Evolutionary conservation across 2,797 vertebrate species (phyloP).

Genomic region (Varecia variegata): DNA sequence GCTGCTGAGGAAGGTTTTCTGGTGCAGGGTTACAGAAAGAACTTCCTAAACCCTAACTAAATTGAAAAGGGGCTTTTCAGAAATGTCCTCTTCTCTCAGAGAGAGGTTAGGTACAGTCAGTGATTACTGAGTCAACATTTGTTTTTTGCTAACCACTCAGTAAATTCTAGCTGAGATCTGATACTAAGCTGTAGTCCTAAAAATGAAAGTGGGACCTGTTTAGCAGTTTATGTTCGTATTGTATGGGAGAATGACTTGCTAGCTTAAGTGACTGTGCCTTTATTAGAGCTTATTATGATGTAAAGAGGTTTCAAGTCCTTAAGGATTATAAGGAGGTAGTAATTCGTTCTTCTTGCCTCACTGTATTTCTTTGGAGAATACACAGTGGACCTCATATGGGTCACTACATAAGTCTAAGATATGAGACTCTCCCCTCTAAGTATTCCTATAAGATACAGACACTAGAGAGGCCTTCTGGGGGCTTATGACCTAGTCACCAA

Average conservation of each 20-base stretch:
- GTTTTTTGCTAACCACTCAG: slow-evolving; percentile 40
- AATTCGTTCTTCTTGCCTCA: slow-evolving; percentile 22
- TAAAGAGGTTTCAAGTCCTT: slow-evolving; percentile 51
- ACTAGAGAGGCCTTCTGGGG: not conserved
- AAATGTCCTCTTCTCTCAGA: slow-evolving; percentile 29
- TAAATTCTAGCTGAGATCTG: slow-evolving; percentile 43
- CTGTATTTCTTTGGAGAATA: slow-evolving; percentile 43
- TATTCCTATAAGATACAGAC: not conserved
- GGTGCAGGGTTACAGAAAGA: slow-evolving; percentile 4
- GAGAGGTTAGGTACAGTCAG: not conserved
- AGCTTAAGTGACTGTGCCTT: slow-evolving; percentile 50
- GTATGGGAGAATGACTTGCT: slow-evolving; percentile 52
- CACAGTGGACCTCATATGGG: not conserved
- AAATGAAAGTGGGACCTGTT: slow-evolving; percentile 24
- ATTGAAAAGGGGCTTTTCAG: slow-evolving; percentile 32
- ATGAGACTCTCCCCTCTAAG: not conserved
- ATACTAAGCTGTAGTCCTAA: not conserved
- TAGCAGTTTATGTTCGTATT: slow-evolving; percentile 45
- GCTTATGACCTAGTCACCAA: slow-evolving; percentile 24
- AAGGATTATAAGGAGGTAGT: not conserved
- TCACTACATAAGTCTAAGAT: not conserved
- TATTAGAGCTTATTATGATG: slow-evolving; percentile 59
- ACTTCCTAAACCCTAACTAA: slow-evolving; percentile 34
- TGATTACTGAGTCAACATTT: slow-evolving; percentile 17
- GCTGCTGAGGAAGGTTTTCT: not conserved